Percentiles rank a stretch among this genome's conserved stretches.
Evolutionary conservation across 2,797 vertebrate genomes (phyloP).

Genomic region (Sternotherus odoratus): DNA sequence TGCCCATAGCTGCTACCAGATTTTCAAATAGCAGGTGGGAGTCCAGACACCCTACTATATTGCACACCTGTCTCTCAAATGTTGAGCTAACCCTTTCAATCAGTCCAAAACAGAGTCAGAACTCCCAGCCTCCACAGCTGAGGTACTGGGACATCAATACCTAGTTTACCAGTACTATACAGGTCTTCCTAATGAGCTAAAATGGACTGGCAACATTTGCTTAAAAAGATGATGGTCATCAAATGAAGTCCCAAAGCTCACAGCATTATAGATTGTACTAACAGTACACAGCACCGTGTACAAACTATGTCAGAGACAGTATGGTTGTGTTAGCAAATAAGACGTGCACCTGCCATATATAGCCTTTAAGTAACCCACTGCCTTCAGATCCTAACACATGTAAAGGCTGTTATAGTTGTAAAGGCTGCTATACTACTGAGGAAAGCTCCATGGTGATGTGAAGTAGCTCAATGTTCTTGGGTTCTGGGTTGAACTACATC

Average conservation of each 20-base stretch:
- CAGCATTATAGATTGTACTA: neutral
- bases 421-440: neutral
- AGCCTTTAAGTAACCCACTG: neutral
- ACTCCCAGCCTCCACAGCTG: neutral
- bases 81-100: rapidly evolving
- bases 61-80: neutral
- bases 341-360: neutral
- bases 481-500: neutral
- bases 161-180: neutral
- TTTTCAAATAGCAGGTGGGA: neutral
- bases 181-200: neutral
- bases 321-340: neutral
- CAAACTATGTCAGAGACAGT: neutral
- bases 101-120: neutral
- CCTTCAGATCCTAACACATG: neutral
- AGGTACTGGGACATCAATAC: neutral
- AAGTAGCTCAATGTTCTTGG: neutral
- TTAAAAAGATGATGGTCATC: neutral
- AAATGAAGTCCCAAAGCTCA: neutral
- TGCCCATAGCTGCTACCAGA: neutral
- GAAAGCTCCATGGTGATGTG: neutral
- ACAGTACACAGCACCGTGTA: neutral
- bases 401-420: neutral
- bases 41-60: neutral
- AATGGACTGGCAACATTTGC: neutral